Conservation (phyloP, 2,113 vertebrate genomes). For the Vimba vimba region DNA sequence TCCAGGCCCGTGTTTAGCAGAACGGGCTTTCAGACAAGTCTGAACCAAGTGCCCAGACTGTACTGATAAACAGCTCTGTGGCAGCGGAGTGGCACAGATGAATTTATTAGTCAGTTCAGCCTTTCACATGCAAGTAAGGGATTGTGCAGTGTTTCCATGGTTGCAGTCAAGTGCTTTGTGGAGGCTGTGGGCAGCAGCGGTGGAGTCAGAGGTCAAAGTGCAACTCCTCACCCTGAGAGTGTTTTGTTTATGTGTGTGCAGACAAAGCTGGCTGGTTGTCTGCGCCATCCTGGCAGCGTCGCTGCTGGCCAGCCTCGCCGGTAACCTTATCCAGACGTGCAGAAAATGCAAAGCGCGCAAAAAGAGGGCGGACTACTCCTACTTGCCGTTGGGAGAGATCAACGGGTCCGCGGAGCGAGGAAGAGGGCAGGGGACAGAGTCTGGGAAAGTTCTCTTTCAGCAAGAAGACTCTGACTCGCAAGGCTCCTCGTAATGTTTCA, state of each 20-base stretch:
- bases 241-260: constrained; percentile 60
- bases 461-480: constrained; percentile 62
- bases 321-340: constrained; percentile 62
- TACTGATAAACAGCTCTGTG: constrained; percentile 50
- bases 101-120: constrained; percentile 57
- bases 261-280: constrained; percentile 71
- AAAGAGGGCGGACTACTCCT: constrained; percentile 64
- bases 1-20: constrained; percentile 16
- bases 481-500: constrained; percentile 60
- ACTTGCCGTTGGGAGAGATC: constrained; percentile 67
- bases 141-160: constrained; percentile 62
- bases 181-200: constrained; percentile 25
- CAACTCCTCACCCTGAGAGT: constrained; percentile 26
- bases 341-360: background rate
- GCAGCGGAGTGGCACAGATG: background rate
- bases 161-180: constrained; percentile 53
- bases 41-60: constrained; percentile 30
- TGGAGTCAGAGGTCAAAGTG: constrained; percentile 35
- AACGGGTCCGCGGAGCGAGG: constrained; percentile 24
- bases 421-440: background rate
- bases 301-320: constrained; percentile 66
- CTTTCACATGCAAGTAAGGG: constrained; percentile 66
- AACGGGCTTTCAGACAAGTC: background rate
- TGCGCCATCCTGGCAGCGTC: constrained; percentile 57
- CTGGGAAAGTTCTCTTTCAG: background rate